Evolutionary conservation across 1,140 invertebrate species (phyloP).

Genomic region (Copidosoma floridanum): DNA sequence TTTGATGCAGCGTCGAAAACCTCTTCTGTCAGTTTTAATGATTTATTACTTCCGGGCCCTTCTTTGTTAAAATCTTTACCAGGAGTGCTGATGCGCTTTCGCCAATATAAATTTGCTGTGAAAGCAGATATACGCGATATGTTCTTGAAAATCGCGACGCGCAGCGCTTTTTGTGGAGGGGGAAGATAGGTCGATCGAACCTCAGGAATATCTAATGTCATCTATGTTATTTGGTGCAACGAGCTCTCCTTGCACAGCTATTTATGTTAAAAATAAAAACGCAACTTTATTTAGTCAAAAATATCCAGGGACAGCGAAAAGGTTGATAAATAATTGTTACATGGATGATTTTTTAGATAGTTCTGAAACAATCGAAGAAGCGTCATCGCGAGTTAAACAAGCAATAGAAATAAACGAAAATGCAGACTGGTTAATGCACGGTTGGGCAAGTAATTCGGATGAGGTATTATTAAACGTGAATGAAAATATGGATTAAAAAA

Average conservation of each 20-base stretch:
- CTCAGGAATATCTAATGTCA: constrained; percentile 37
- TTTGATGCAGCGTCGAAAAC: constrained; percentile 36
- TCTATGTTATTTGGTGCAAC: constrained; percentile 43
- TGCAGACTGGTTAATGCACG: background rate
- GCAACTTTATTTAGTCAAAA: constrained; percentile 29
- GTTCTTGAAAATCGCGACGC: constrained; percentile 40
- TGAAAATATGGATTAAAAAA: background rate
- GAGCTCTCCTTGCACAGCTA: constrained; percentile 39
- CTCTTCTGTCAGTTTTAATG: constrained; percentile 32
- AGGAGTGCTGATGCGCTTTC: constrained; percentile 40
- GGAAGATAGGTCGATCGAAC: constrained; percentile 13
- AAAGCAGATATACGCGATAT: constrained; percentile 45
- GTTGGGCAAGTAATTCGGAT: constrained; percentile 7
- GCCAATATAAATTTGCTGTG: constrained; percentile 32
- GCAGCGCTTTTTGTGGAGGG: constrained; percentile 41
- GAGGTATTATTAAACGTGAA: background rate
- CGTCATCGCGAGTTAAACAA: constrained; percentile 29
- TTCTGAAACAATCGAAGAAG: constrained; percentile 28
- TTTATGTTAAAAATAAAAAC: constrained; percentile 43
- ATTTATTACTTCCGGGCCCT: constrained; percentile 36
- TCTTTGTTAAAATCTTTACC: constrained; percentile 34
- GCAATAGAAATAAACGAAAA: constrained; percentile 37
- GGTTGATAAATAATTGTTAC: constrained; percentile 37
- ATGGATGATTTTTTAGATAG: constrained; percentile 47
- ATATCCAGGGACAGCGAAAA: constrained; percentile 32